phyloP scores from a whole-genome alignment of 2,797 vertebrate species.

The Callimico goeldii region DNA sequence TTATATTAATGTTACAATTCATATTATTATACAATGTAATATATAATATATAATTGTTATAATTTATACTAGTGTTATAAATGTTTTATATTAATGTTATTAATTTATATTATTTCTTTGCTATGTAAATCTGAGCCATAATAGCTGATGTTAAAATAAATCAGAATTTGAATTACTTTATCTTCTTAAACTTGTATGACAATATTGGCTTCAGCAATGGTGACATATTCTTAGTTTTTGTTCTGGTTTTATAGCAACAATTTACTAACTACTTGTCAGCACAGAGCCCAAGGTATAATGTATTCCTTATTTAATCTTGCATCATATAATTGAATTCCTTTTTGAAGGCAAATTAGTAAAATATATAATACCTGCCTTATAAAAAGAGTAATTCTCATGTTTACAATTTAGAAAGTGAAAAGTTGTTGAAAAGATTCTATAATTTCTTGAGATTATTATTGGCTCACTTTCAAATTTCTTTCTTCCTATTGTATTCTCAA shows the following conservation, averaged over 20 bases:
- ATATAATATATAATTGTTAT: no score
- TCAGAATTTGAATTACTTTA: background rate
- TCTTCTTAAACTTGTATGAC: background rate
- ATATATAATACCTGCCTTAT: background rate
- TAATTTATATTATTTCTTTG: background rate
- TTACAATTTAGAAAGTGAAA: constrained; percentile 51
- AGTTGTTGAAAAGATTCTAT: background rate
- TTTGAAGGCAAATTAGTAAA: background rate
- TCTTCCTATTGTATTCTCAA: background rate
- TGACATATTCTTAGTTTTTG: background rate
- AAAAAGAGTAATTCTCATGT: background rate
- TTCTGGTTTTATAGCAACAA: background rate
- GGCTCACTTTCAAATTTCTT: constrained; percentile 54
- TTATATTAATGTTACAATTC: no score
- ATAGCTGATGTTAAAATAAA: background rate
- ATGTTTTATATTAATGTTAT: no score
- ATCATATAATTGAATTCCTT: background rate
- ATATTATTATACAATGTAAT: no score
- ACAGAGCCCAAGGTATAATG: background rate
- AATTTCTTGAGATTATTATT: constrained; percentile 43
- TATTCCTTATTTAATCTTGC: constrained; percentile 37
- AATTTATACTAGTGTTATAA: no score
- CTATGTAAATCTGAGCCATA: background rate
- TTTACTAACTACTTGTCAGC: background rate
- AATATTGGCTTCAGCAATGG: background rate